Conservation (phyloP, 2,888 invertebrate species). For the Synergus laeviventris region DNA sequence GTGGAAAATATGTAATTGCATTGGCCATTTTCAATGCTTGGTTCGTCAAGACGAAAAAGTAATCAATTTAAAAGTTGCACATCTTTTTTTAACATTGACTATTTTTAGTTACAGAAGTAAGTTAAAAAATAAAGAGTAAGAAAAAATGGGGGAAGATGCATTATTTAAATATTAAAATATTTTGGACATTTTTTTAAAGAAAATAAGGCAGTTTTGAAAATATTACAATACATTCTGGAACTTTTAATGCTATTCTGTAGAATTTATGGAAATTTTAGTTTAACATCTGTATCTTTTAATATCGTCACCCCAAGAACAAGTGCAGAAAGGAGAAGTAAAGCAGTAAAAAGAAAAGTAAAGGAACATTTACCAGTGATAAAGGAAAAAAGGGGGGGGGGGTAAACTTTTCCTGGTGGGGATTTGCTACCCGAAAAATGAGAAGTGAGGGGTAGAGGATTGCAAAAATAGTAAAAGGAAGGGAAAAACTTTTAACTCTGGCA, state of each 20-base stretch:
- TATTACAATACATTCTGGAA: not conserved
- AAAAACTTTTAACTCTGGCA: not conserved
- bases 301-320: slow-evolving; percentile 16
- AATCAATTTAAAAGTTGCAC: not conserved
- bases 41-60: not conserved
- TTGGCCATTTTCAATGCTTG: not conserved
- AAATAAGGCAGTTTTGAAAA: too few relatives aligned
- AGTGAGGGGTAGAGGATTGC: slow-evolving; percentile 14
- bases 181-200: too few relatives aligned
- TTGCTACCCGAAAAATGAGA: slow-evolving; percentile 31
- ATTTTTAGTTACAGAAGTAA: not conserved
- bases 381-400: slow-evolving; percentile 15
- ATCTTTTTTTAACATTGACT: not conserved
- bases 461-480: not conserved
- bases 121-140: not conserved
- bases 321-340: slow-evolving; percentile 11
- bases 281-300: slow-evolving; percentile 21
- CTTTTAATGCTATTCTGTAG: not conserved
- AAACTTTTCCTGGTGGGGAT: slow-evolving; percentile 30
- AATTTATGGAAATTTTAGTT: not conserved
- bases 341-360: slow-evolving; percentile 21
- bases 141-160: too few relatives aligned
- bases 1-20: slow-evolving; percentile 12
- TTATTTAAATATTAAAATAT: too few relatives aligned
- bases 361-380: slow-evolving; percentile 31